Evolutionary conservation across 2,113 vertebrate species (phyloP).

Genomic region (Pelecanoides urinatrix): DNA sequence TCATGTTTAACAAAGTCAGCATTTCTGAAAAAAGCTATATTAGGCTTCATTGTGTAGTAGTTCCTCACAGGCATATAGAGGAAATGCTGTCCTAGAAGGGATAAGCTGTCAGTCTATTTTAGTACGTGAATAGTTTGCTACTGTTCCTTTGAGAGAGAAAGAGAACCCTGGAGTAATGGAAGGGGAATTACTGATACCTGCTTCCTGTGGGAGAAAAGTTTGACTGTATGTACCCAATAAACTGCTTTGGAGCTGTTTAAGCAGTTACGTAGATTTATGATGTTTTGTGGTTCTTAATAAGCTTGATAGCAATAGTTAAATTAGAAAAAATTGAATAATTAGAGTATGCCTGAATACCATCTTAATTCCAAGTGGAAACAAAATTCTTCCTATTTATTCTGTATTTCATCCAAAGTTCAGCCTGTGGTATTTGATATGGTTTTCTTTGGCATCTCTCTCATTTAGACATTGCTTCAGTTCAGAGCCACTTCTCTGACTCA

Average conservation of each 20-base stretch:
- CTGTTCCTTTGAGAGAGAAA: neutral
- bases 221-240: neutral
- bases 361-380: neutral
- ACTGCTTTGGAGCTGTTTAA: neutral
- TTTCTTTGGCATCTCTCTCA: neutral
- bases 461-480: neutral
- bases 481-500: neutral
- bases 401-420: neutral
- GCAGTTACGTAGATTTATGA: neutral
- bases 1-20: neutral
- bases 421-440: neutral
- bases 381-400: neutral
- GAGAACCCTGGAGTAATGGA: neutral
- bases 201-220: neutral
- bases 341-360: neutral
- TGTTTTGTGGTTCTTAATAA: neutral
- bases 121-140: neutral
- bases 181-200: neutral
- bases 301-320: neutral
- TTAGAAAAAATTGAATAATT: neutral
- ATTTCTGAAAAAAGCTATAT: neutral
- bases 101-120: neutral
- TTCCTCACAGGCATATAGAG: neutral
- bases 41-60: neutral
- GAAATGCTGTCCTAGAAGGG: neutral